A percentile compares a stretch with the other conserved stretches of the same genome.
phyloP scores from a whole-genome alignment of 2,797 vertebrate species.

The Paguma larvata region DNA sequence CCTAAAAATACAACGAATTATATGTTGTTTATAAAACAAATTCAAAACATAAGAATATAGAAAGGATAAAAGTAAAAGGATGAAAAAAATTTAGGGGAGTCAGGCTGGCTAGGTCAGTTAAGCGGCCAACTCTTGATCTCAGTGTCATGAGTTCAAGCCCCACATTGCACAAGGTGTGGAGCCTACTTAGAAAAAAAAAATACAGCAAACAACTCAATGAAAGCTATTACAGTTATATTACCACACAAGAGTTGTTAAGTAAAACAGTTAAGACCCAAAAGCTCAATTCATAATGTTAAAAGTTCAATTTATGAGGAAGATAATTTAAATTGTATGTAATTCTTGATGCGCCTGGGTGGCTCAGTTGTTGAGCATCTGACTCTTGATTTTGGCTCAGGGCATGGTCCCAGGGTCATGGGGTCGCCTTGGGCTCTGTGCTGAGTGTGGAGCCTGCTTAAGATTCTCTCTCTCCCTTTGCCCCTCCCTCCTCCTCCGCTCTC shows the following conservation, averaged over 20 bases:
- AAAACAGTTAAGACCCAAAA: constrained; percentile 2
- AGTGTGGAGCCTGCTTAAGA: too few relatives aligned
- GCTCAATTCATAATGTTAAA: neutral
- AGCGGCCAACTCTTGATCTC: too few relatives aligned
- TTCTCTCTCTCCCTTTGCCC: too few relatives aligned
- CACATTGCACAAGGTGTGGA: too few relatives aligned
- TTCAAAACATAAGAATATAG: neutral
- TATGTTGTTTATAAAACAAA: neutral
- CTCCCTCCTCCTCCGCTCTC: too few relatives aligned
- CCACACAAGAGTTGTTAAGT: neutral
- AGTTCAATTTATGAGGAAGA: constrained; percentile 18
- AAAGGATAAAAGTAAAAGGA: neutral
- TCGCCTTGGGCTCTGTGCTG: too few relatives aligned
- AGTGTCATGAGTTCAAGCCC: too few relatives aligned
- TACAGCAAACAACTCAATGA: neutral
- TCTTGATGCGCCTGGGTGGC: neutral
- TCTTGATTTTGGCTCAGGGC: too few relatives aligned
- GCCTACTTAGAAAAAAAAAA: neutral
- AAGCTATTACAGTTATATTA: neutral
- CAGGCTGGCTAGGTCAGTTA: too few relatives aligned
- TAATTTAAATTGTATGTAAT: neutral
- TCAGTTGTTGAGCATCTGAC: too few relatives aligned
- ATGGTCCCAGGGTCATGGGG: too few relatives aligned
- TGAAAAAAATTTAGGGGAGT: neutral
- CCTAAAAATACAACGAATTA: neutral